phyloP scores from a whole-genome alignment of 1,140 invertebrate genomes.

The Psilanteris sp. region DNA sequence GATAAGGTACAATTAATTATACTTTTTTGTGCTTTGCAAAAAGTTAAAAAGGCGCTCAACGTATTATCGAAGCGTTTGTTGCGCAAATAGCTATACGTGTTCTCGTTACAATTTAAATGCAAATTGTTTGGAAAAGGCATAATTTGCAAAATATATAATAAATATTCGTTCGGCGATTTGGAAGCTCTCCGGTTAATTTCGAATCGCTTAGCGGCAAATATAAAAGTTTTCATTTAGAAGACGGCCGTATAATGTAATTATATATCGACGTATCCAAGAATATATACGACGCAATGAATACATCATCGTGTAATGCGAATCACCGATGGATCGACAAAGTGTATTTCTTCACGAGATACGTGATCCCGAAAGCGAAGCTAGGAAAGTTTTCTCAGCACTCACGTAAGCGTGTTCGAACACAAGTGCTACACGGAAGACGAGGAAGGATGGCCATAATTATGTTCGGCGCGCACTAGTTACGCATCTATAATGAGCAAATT shows the following conservation, averaged over 20 bases:
- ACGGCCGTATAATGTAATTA: slow-evolving; percentile 43
- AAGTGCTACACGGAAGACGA: slow-evolving; percentile 58
- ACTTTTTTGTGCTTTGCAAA: no score
- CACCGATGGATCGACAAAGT: slow-evolving; percentile 27
- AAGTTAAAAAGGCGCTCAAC: neutral
- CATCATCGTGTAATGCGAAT: slow-evolving; percentile 47
- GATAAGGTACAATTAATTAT: neutral
- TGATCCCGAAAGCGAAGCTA: slow-evolving; percentile 58
- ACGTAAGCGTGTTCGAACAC: slow-evolving; percentile 10
- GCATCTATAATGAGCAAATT: slow-evolving; percentile 60
- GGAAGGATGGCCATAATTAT: slow-evolving; percentile 61
- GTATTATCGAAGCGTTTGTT: neutral
- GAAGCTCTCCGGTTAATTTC: slow-evolving; percentile 15
- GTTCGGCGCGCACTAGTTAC: slow-evolving; percentile 57
- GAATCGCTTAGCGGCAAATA: slow-evolving; percentile 6
- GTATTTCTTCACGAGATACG: slow-evolving; percentile 43
- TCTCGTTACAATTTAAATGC: slow-evolving; percentile 15
- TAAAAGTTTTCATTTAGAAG: slow-evolving; percentile 28
- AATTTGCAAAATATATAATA: slow-evolving; percentile 13
- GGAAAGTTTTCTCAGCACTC: slow-evolving; percentile 63
- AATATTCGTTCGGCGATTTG: slow-evolving; percentile 22
- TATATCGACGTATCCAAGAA: slow-evolving; percentile 15
- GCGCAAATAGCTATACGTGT: slow-evolving; percentile 5
- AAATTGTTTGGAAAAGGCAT: slow-evolving; percentile 2
- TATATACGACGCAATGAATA: slow-evolving; percentile 47